Conservation (phyloP, 1,140 invertebrate genomes). For the Copidosoma floridanum region DNA sequence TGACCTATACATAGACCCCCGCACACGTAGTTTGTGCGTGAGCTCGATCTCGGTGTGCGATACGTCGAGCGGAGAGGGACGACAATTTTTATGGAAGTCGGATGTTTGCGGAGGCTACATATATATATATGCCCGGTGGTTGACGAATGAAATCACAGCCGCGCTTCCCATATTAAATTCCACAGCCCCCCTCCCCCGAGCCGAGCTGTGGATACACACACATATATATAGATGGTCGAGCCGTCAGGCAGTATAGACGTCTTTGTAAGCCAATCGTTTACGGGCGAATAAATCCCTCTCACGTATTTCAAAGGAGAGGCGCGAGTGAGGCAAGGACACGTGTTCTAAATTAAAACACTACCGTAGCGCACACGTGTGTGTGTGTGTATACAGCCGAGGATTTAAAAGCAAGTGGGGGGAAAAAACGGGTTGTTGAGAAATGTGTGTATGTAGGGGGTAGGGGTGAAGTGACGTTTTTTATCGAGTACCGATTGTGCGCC, state of each 20-base stretch:
- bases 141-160: constrained; percentile 11
- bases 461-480: constrained; percentile 6
- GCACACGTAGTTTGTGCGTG: too few species aligned
- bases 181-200: not conserved
- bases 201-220: too few species aligned
- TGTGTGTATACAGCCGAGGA: too few species aligned
- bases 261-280: constrained; percentile 20
- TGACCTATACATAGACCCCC: not conserved
- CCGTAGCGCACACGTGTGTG: too few species aligned
- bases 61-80: not conserved
- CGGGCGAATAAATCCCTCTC: not conserved
- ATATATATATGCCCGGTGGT: too few species aligned
- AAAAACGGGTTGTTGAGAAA: constrained; percentile 4
- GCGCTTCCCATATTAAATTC: constrained; percentile 22
- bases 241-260: too few species aligned
- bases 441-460: too few species aligned
- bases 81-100: constrained; percentile 18
- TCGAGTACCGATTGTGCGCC: not conserved
- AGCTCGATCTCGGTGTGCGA: too few species aligned
- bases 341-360: constrained; percentile 15
- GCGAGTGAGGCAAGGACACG: constrained; percentile 2
- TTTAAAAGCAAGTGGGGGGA: not conserved
- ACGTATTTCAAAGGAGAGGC: not conserved
- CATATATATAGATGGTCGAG: too few species aligned
- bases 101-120: constrained; percentile 13